phyloP scores from a whole-genome alignment of 2,113 vertebrate species.

The Cebidichthys violaceus region DNA sequence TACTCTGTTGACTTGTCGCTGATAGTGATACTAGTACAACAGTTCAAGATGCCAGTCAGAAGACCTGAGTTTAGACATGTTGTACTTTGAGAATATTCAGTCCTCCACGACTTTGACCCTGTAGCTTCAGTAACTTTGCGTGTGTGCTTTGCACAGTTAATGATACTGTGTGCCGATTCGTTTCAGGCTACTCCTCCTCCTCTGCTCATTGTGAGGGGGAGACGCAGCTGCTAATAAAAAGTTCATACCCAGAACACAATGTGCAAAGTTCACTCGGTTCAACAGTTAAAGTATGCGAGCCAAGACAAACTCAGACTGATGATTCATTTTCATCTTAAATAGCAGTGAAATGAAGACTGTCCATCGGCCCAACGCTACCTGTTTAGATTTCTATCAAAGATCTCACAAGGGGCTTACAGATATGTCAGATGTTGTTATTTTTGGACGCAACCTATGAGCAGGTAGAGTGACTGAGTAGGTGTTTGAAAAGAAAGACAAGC shows the following conservation, averaged over 20 bases:
- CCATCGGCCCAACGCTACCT: slow-evolving; percentile 26
- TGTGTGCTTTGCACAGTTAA: neutral
- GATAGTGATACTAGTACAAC: neutral
- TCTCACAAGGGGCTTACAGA: slow-evolving; percentile 24
- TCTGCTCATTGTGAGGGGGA: slow-evolving; percentile 6
- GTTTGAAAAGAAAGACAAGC: slow-evolving; percentile 56
- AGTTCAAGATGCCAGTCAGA: neutral
- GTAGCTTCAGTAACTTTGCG: neutral
- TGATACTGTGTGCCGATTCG: neutral
- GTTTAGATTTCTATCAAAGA: slow-evolving; percentile 46
- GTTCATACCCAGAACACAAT: slow-evolving; percentile 28
- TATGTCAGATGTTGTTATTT: slow-evolving; percentile 54
- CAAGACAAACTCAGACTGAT: slow-evolving; percentile 46
- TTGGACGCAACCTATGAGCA: slow-evolving; percentile 47
- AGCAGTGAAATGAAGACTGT: slow-evolving; percentile 47
- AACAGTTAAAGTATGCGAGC: slow-evolving; percentile 27
- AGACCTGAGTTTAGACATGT: neutral
- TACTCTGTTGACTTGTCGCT: neutral
- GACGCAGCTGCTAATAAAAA: slow-evolving; percentile 22
- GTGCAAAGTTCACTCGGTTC: slow-evolving; percentile 39
- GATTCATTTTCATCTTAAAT: slow-evolving; percentile 44
- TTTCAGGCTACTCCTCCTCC: neutral
- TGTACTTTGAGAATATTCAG: slow-evolving; percentile 20
- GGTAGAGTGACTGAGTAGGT: slow-evolving; percentile 52
- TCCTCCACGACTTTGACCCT: neutral